These are phyloP conservation scores for Chymomyza fuscimana DNA, from an alignment of 2,888 invertebrate genomes.

Conservation along the genomic window DNA sequence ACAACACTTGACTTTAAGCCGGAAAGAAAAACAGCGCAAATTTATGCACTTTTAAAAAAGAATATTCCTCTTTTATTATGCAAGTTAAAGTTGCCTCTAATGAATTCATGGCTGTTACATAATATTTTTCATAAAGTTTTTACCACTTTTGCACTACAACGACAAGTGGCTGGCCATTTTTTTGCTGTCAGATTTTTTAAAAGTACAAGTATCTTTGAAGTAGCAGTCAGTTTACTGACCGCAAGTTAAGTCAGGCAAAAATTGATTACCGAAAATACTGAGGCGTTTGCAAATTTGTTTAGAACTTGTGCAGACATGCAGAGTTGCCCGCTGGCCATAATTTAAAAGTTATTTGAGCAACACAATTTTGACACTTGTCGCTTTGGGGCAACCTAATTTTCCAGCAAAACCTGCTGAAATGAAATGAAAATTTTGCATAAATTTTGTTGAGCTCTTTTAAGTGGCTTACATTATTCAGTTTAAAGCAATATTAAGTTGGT, in stretches of 20 bases:
- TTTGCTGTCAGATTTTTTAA: neutral
- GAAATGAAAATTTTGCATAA: constrained; percentile 52
- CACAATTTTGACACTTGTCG: constrained; percentile 66
- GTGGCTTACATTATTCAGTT: constrained; percentile 72
- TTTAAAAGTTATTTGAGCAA: constrained; percentile 71
- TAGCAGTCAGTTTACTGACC: neutral
- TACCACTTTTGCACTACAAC: neutral
- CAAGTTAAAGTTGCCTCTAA: neutral
- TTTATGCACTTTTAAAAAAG: neutral
- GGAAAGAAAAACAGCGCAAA: neutral
- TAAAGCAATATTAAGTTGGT: constrained; percentile 72
- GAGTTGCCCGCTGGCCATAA: constrained; percentile 55
- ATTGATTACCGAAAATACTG: constrained; percentile 61
- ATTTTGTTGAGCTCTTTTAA: constrained; percentile 59
- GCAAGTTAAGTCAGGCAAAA: constrained; percentile 39
- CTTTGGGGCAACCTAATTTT: constrained; percentile 66
- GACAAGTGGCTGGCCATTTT: constrained; percentile 1
- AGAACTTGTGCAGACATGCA: constrained; percentile 32
- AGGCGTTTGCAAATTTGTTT: constrained; percentile 42
- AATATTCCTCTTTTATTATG: neutral
- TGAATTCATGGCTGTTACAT: neutral
- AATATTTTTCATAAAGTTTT: neutral
- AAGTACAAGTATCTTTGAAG: neutral
- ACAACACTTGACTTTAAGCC: neutral
- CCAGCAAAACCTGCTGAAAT: constrained; percentile 27